Evolutionary conservation across 2,113 vertebrate genomes (phyloP).

Genomic region (Toxotes jaculatrix): DNA sequence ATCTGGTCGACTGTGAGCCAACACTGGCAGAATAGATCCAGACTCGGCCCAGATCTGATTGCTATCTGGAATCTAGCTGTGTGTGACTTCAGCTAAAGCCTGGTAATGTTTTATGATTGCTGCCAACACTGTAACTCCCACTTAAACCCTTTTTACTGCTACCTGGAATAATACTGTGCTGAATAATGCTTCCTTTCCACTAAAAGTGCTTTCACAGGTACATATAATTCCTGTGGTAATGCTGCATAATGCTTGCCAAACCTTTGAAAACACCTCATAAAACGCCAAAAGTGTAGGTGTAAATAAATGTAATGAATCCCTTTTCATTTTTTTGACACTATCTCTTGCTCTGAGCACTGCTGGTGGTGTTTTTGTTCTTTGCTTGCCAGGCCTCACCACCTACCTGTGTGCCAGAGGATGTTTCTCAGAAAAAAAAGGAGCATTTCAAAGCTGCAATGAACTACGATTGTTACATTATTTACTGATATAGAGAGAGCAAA

Average conservation of each 20-base stretch:
- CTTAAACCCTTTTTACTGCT: constrained; percentile 7
- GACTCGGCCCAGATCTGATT: too few relatives aligned
- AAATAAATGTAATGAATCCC: neutral
- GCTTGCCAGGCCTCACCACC: neutral
- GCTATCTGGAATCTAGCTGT: too few relatives aligned
- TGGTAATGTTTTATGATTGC: constrained; percentile 9
- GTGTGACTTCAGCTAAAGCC: constrained; percentile 10
- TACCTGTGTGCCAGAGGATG: neutral
- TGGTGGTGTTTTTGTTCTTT: neutral
- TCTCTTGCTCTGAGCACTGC: neutral
- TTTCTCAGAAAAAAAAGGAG: neutral
- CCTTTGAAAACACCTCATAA: neutral
- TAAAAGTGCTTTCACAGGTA: constrained; percentile 27
- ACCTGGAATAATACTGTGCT: constrained; percentile 1
- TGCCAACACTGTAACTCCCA: constrained; percentile 17
- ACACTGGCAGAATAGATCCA: too few relatives aligned
- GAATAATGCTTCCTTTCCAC: constrained; percentile 4
- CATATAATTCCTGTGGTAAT: constrained; percentile 6
- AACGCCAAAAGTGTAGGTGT: neutral
- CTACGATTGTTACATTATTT: neutral
- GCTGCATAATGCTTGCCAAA: constrained; percentile 3
- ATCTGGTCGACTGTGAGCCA: too few relatives aligned
- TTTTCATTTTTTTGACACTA: neutral
- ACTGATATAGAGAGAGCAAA: neutral
- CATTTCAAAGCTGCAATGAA: neutral